phyloP scores from a whole-genome alignment of 1,140 invertebrate species.

The Zaprionus tsacasi region DNA sequence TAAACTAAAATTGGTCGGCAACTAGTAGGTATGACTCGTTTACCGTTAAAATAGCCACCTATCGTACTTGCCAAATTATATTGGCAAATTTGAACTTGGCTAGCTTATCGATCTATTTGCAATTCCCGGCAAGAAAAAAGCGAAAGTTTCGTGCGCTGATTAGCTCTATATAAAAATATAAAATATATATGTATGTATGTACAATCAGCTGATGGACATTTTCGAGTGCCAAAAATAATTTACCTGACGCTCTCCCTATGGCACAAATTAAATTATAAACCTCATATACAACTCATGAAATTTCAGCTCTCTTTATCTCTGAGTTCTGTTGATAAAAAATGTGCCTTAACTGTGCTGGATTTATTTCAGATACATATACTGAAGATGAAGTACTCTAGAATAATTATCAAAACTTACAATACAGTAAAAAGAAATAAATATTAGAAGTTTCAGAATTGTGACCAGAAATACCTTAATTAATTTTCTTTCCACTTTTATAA shows the following conservation, averaged over 20 bases:
- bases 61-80: conserved; percentile 1
- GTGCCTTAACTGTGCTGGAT: background rate
- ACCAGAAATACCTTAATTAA: too few species aligned
- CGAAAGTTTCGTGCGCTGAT: conserved; percentile 54
- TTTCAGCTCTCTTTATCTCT: conserved; percentile 17
- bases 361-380: background rate
- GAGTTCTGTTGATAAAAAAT: conserved; percentile 37
- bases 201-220: conserved; percentile 1
- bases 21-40: background rate
- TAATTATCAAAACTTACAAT: too few species aligned
- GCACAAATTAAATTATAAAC: conserved; percentile 31
- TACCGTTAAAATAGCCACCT: background rate
- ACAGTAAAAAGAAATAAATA: too few species aligned
- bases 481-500: too few species aligned
- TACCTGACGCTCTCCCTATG: conserved; percentile 3
- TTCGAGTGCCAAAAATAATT: background rate
- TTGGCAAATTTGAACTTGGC: conserved; percentile 22
- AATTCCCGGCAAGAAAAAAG: conserved; percentile 33
- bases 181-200: background rate
- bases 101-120: conserved; percentile 50
- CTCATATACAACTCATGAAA: conserved; percentile 7
- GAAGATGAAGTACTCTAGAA: background rate
- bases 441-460: too few species aligned
- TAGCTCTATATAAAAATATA: conserved; percentile 25
- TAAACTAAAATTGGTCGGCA: background rate